Evolutionary conservation across 2,113 vertebrate genomes (phyloP).

Genomic region (Corydoras sp.): DNA sequence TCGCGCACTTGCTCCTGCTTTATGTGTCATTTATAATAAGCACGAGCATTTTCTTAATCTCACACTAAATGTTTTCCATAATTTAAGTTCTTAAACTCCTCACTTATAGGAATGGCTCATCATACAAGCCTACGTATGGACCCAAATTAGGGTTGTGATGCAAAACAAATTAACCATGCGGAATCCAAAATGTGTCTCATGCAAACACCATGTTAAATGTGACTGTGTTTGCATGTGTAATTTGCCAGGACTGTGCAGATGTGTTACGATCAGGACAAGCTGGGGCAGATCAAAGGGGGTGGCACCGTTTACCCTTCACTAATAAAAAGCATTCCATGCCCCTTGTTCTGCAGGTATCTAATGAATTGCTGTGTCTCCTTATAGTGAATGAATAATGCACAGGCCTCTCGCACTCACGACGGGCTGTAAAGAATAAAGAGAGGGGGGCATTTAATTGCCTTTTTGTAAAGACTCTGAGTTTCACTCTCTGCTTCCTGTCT

Average conservation of each 20-base stretch:
- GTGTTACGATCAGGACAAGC: slow-evolving; percentile 32
- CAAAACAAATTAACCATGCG: neutral
- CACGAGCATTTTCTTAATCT: too few relatives aligned
- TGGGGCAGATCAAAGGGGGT: slow-evolving; percentile 32
- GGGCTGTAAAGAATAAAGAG: neutral
- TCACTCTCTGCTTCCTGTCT: slow-evolving; percentile 25
- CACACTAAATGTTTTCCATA: too few relatives aligned
- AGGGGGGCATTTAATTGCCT: slow-evolving; percentile 1
- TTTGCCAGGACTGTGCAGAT: slow-evolving; percentile 4
- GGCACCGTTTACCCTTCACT: slow-evolving; percentile 21
- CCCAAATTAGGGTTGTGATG: neutral
- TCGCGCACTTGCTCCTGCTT: neutral
- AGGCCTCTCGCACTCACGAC: neutral
- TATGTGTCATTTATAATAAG: too few relatives aligned
- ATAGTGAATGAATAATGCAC: slow-evolving; percentile 14
- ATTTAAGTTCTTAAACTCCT: too few relatives aligned
- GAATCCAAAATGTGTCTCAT: too few relatives aligned
- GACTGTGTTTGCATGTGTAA: slow-evolving; percentile 12
- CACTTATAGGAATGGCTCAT: neutral
- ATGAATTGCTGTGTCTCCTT: slow-evolving; percentile 30
- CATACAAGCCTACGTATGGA: slow-evolving; percentile 8
- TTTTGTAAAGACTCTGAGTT: slow-evolving; percentile 1
- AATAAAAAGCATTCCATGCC: slow-evolving; percentile 30
- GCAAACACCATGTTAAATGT: neutral
- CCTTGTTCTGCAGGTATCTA: slow-evolving; percentile 19